Evolutionary conservation across 2,113 vertebrate genomes (phyloP).

Genomic region (Lophochroa leadbeateri): DNA sequence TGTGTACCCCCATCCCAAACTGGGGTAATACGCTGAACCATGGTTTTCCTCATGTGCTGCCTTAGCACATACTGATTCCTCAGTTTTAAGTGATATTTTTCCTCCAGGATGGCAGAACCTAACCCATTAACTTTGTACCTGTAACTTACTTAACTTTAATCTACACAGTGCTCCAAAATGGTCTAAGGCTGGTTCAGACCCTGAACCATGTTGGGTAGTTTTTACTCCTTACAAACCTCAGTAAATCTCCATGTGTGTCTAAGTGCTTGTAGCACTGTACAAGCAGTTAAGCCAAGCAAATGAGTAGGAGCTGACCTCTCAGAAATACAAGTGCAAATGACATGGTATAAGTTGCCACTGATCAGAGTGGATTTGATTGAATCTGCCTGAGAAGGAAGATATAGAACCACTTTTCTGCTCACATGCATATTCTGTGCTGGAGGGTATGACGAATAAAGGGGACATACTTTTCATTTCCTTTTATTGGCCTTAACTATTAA

Average conservation of each 20-base stretch:
- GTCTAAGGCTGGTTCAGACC: neutral
- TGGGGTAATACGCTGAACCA: neutral
- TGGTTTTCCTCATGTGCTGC: fast-evolving
- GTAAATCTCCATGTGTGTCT: neutral
- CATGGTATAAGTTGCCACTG: fast-evolving
- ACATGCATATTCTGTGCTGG: neutral
- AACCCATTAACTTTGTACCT: neutral
- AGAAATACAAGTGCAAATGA: neutral
- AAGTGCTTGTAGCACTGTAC: too few species aligned
- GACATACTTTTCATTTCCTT: neutral
- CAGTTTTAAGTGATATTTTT: neutral
- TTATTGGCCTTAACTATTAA: neutral
- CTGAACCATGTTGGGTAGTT: neutral
- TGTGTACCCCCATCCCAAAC: fast-evolving
- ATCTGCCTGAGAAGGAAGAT: neutral
- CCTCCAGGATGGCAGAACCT: neutral
- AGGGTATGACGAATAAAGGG: neutral
- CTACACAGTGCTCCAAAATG: neutral
- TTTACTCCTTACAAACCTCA: neutral
- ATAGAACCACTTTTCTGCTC: neutral
- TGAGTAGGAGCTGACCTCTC: neutral
- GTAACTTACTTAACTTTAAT: neutral
- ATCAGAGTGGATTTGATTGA: neutral
- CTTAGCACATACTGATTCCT: neutral
- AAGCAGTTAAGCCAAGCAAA: neutral